Percentiles rank a stretch among this genome's conserved stretches.
These are phyloP conservation scores for Nibea coibor DNA, from an alignment of 2,113 vertebrate genomes.

Conservation along the genomic window DNA sequence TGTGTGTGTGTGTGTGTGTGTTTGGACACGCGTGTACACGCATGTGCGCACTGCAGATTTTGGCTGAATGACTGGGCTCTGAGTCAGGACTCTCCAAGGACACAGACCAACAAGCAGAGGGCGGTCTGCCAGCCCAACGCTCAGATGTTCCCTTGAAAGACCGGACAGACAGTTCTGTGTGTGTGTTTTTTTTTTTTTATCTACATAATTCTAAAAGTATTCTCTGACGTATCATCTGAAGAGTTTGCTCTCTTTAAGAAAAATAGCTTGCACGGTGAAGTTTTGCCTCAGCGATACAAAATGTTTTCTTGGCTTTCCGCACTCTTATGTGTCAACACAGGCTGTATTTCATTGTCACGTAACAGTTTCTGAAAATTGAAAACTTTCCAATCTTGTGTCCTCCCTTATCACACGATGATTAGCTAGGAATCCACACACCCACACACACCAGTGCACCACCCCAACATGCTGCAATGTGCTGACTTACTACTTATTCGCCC, in stretches of 20 bases:
- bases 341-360: constrained; percentile 16
- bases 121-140: constrained; percentile 40
- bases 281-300: background rate
- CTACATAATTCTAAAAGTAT: constrained; percentile 12
- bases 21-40: constrained; percentile 19
- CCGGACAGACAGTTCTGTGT: constrained; percentile 27
- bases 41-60: constrained; percentile 66
- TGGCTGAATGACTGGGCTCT: constrained; percentile 68
- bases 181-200: background rate
- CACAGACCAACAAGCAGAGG: constrained; percentile 50
- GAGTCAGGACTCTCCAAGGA: constrained; percentile 83
- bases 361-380: background rate
- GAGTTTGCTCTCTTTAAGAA: background rate
- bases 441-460: background rate
- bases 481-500: constrained; percentile 48
- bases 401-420: constrained; percentile 30
- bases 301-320: background rate
- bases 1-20: constrained; percentile 1
- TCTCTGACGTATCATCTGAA: constrained; percentile 9
- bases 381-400: constrained; percentile 35
- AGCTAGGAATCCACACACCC: constrained; percentile 15
- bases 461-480: constrained; percentile 37
- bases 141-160: constrained; percentile 61
- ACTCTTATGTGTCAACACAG: background rate
- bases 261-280: background rate